phyloP scores from a whole-genome alignment of 2,113 vertebrate species.

The Corvus cornix region DNA sequence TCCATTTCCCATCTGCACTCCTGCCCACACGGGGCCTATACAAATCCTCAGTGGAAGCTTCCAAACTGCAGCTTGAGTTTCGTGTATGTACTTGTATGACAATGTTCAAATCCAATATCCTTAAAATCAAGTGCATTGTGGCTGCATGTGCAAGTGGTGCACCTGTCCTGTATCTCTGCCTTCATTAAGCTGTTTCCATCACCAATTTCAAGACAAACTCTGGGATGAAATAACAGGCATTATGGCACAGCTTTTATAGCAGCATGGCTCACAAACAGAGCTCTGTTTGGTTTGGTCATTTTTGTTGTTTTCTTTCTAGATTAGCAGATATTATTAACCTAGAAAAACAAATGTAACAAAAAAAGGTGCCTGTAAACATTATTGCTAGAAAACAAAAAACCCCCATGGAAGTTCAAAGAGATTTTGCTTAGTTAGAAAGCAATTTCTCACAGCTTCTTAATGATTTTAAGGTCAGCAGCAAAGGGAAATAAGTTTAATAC shows the following conservation, averaged over 20 bases:
- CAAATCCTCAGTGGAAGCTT: neutral
- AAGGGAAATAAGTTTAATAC: neutral
- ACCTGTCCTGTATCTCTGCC: neutral
- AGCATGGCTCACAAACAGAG: neutral
- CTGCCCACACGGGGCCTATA: rapidly evolving
- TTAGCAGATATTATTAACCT: neutral
- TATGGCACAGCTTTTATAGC: neutral
- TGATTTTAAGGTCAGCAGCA: neutral
- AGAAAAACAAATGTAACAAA: neutral
- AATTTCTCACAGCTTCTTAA: neutral
- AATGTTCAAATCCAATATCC: neutral
- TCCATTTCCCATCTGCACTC: neutral
- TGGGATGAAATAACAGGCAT: neutral
- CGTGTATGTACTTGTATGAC: neutral
- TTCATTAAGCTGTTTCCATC: neutral
- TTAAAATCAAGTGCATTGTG: neutral
- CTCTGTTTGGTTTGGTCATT: neutral
- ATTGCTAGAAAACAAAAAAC: neutral
- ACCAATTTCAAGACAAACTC: neutral
- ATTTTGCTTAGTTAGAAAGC: neutral
- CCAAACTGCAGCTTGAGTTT: neutral
- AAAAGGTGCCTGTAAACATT: neutral
- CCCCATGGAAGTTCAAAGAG: neutral
- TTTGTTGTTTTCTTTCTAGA: neutral
- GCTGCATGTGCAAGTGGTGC: neutral